Evolutionary conservation across 2,797 vertebrate species (phyloP).

Genomic region (Orestias chungarensis): DNA sequence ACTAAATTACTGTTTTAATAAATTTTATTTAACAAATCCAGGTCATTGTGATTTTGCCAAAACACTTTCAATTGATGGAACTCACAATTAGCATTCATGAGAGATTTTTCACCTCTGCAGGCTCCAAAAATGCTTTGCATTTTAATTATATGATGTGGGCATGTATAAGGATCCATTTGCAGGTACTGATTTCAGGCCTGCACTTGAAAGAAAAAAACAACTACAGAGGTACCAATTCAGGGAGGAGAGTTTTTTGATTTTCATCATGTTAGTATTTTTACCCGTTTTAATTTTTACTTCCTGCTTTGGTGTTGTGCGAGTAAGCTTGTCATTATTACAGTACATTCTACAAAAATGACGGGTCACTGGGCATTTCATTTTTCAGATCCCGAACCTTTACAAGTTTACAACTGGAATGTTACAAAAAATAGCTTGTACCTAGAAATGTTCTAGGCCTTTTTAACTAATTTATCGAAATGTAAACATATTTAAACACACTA

Average conservation of each 20-base stretch:
- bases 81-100: slow-evolving; percentile 3
- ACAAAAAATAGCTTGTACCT: slow-evolving; percentile 2
- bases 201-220: not conserved
- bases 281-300: slow-evolving; percentile 12
- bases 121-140: not conserved
- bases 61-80: not conserved
- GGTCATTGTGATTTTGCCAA: not conserved
- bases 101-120: slow-evolving; percentile 2
- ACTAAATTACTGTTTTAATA: not conserved
- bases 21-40: not conserved
- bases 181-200: not conserved
- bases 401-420: slow-evolving; percentile 5
- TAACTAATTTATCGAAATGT: slow-evolving; percentile 19
- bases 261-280: not conserved
- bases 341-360: slow-evolving; percentile 10
- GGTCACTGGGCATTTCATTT: slow-evolving; percentile 16
- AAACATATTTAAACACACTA: not conserved
- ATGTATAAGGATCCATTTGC: not conserved
- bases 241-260: slow-evolving; percentile 21
- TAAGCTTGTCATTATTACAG: not conserved
- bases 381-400: slow-evolving; percentile 1
- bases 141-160: slow-evolving; percentile 1
- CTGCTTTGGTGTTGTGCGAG: slow-evolving; percentile 10
- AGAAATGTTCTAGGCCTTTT: not conserved
- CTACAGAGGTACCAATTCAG: not conserved